Evolutionary conservation across 2,888 invertebrate species (phyloP), one percentile per base, ranked within the genome.

Genomic region (Erebia aethiops): DNA sequence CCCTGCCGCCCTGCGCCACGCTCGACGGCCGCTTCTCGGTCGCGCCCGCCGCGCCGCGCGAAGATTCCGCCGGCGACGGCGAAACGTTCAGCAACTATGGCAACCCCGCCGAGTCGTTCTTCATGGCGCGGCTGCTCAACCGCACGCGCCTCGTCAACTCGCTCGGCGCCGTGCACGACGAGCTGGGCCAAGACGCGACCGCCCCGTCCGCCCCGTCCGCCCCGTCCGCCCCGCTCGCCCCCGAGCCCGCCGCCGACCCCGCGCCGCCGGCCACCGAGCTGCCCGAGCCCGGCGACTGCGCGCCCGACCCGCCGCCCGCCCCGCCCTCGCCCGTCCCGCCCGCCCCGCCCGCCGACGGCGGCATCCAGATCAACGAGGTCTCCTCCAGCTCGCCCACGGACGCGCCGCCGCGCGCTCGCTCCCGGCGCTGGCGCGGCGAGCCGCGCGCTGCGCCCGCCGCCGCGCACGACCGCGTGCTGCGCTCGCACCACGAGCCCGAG

Each of bases 311-410:
- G 74, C 54, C 54, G 35, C 75, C 76, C 52, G 82, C 80, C 65
- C 73, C 76, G 11, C 75, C 76, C 78, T 16, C 71, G 71, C 75
- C 72, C 56, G 75, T 77, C 26, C 73, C 74, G 0, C 71, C 72
- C 70, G 78, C 58, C 70, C 77, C 62, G 73, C 73, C 75, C 70
- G 85, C 86, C 70, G 88, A 88, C 73, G 93, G 92, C 75, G 87
- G 92, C 51, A 95, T 95, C 58, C 95, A 96, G 86, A 95, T 95
- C 75, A 94, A 95, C 83, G 95, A 96, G 84, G 95, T 96, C 18
- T 95, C 95, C 1, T 95, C 95, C 0, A 95, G 95, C 78, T 95
- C 94, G 58, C 92, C 94, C 10, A 91, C 92, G n/a, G 91, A 92
- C 57, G 87, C 80, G 0, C 88, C 92, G 58, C 81, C 85, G 10